Percentiles rank a stretch among this genome's conserved stretches.
Conservation (phyloP, 2,797 vertebrate species). For the Gambusia yucatana region DNA sequence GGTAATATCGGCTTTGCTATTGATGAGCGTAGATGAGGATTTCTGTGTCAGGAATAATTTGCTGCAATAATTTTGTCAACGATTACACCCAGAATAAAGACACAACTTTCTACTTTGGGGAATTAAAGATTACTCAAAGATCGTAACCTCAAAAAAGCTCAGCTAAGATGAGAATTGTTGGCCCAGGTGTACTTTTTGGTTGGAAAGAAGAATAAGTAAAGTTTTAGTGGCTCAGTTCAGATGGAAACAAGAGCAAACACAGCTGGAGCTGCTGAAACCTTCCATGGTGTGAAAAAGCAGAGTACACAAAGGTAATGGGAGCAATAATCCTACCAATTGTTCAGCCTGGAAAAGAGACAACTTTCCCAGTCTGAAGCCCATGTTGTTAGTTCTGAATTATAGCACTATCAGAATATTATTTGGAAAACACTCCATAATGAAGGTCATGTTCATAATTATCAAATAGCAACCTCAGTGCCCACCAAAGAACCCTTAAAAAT, state of each 20-base stretch:
- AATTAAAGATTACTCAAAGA: background rate
- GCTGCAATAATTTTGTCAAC: background rate
- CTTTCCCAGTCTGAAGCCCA: background rate
- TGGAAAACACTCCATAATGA: background rate
- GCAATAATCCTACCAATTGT: background rate
- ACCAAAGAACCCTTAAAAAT: constrained; percentile 3
- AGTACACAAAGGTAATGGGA: background rate
- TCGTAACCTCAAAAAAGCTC: background rate
- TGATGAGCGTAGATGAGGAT: background rate
- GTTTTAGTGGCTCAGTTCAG: background rate
- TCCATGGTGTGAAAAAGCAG: background rate
- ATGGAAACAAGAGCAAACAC: background rate
- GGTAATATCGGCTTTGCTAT: background rate
- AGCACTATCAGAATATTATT: background rate
- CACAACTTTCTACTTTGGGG: background rate
- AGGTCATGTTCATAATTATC: constrained; percentile 7
- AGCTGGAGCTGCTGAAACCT: background rate
- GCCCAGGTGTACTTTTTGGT: background rate
- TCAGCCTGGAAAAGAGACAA: background rate
- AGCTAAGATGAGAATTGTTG: background rate
- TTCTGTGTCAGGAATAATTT: background rate
- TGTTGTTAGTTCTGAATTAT: background rate
- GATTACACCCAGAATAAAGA: background rate
- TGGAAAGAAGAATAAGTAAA: background rate
- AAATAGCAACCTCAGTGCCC: background rate